A percentile compares a stretch with the other conserved stretches of the same genome.
These are phyloP conservation scores for Acrossocheilus wenchowensis DNA, from an alignment of 2,797 vertebrate species.

Conservation along the genomic window DNA sequence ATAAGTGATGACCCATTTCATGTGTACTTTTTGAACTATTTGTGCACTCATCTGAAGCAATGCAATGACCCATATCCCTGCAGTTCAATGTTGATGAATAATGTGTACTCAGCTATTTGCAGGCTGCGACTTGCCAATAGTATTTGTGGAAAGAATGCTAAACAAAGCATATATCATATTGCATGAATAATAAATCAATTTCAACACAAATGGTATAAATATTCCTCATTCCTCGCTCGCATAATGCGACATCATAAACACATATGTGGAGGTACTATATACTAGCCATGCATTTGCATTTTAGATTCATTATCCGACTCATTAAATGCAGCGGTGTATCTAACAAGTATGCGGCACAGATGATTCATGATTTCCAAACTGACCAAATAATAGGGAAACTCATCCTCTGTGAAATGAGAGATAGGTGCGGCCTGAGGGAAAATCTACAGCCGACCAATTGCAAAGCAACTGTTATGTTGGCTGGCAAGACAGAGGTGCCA, in stretches of 20 bases:
- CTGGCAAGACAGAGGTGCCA: constrained; percentile 59
- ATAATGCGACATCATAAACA: background rate
- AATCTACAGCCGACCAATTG: constrained; percentile 55
- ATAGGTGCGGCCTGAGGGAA: constrained; percentile 45
- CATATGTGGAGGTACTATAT: constrained; percentile 1
- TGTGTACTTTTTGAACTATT: constrained; percentile 31
- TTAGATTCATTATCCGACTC: constrained; percentile 27
- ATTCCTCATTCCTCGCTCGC: background rate
- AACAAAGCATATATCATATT: constrained; percentile 31
- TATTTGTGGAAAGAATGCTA: constrained; percentile 32
- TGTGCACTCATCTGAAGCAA: constrained; percentile 35
- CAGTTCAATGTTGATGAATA: constrained; percentile 29
- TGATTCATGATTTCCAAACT: constrained; percentile 39
- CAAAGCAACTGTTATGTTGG: constrained; percentile 60
- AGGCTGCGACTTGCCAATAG: constrained; percentile 29
- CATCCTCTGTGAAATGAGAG: constrained; percentile 50
- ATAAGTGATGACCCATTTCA: constrained; percentile 40
- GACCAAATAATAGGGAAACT: constrained; percentile 44
- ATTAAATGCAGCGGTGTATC: constrained; percentile 7
- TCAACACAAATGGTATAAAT: constrained; percentile 23
- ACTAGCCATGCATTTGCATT: constrained; percentile 16
- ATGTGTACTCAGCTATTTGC: constrained; percentile 38
- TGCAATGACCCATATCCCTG: constrained; percentile 33
- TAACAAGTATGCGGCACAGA: constrained; percentile 15
- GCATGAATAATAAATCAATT: constrained; percentile 19